Base-by-base conservation (phyloP, 2,888 invertebrate genomes). In the Cepaea hortensis region DNA sequence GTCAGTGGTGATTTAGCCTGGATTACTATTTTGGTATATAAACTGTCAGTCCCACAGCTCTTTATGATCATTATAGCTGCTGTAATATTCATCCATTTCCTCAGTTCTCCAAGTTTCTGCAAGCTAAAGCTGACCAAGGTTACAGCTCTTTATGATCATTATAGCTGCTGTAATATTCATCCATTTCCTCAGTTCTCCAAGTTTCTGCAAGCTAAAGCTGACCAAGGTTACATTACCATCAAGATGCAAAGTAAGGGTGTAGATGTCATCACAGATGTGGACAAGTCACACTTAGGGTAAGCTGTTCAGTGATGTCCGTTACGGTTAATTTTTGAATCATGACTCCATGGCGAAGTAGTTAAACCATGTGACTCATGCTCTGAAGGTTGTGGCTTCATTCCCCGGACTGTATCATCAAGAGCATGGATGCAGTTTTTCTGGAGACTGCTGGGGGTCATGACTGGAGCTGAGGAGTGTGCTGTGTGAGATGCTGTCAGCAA, bases 181-280 rank as follows among this genome's bases (percentile, higher is more conserved):
- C 7, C 13, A 46, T 15, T 18, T 73, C 55, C 90, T 55, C 90
- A 93, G 95, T 95, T 98, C 85, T 96, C 97, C 20, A 96, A 97
- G 88, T 98, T 98, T 93, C 95, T 98, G 61, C 89, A 96, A 96
- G 96, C 96, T 89, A 97, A 98, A 97, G 95, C 96, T 90, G 95
- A 96, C 93, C 96, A 96, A 93, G 95, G 94, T 50, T 90, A 95
- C n/a, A 92, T 95, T 23, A 90, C 90, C 75, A 91, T 95, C 35
- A 94, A 94, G 88, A 95, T 95, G 88, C 90, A 94, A 88, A 96
- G 96, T 70, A 97, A 97, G 94, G 98, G 98, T 55, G 97, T 98
- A 73, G 97, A 97, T 93, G 97, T 96, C 88, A 96, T 98, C 87
- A 95, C 96, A 81, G 95, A 95, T 0, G 95, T 97, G 46, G 96